Evolutionary conservation across 2,888 invertebrate species (phyloP).

Genomic region (Drosophila helvetica): DNA sequence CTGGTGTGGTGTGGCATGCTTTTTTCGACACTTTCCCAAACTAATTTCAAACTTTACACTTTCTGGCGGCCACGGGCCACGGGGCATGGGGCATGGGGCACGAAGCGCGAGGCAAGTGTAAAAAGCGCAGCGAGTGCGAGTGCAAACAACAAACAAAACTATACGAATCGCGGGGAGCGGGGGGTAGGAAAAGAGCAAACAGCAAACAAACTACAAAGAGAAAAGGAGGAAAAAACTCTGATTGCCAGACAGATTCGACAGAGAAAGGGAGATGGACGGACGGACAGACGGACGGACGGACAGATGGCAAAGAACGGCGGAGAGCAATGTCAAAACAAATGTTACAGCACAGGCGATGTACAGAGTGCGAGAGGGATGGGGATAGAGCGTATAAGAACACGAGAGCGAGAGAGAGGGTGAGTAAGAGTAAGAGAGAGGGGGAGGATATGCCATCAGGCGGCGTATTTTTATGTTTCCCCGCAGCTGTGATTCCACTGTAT

Average conservation of each 20-base stretch:
- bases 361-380: not conserved
- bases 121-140: constrained; percentile 12
- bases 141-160: constrained; percentile 28
- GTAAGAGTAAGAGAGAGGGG: not conserved
- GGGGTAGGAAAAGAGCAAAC: constrained; percentile 20
- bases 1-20: not conserved
- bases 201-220: constrained; percentile 22
- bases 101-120: constrained; percentile 35
- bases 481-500: not conserved
- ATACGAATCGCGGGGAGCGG: not conserved
- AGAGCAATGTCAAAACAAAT: constrained; percentile 47
- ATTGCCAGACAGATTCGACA: constrained; percentile 34
- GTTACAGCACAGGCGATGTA: constrained; percentile 21
- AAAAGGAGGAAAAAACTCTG: constrained; percentile 15
- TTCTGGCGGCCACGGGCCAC: constrained; percentile 9
- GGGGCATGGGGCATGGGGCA: not conserved
- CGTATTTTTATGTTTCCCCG: constrained; percentile 29
- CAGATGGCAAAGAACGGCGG: constrained; percentile 20
- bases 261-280: constrained; percentile 18
- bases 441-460: constrained; percentile 21
- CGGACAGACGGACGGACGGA: not conserved
- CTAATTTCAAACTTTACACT: constrained; percentile 75
- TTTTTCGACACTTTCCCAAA: constrained; percentile 49
- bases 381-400: not conserved
- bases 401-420: not conserved